phyloP scores from a whole-genome alignment of 37 sponge, comb jelly and placozoan genomes.

The Ianthella basta region DNA sequence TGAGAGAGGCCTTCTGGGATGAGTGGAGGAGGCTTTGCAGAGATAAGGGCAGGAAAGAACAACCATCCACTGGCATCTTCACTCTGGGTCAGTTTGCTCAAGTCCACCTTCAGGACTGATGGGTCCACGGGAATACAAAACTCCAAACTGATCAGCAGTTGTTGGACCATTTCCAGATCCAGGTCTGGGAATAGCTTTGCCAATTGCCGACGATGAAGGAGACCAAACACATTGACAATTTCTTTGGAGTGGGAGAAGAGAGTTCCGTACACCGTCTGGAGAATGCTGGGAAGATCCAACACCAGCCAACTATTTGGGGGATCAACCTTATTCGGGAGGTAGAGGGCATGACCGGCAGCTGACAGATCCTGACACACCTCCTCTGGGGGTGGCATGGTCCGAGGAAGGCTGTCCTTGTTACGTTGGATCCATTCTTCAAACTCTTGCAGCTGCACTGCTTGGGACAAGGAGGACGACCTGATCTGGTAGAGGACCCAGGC shows the following conservation, averaged over 20 bases:
- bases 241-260: no score
- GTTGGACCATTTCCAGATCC: background rate
- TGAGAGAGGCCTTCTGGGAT: background rate
- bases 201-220: no score
- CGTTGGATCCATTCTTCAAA: background rate
- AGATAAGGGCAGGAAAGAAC: slow-evolving; percentile 9
- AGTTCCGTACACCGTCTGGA: slow-evolving; percentile 21
- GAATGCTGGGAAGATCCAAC: background rate
- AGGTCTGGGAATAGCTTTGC: background rate
- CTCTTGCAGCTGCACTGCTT: background rate
- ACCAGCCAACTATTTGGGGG: slow-evolving; percentile 7
- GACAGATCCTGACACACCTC: slow-evolving; percentile 13
- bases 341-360: slow-evolving; percentile 2
- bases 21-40: background rate
- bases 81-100: background rate
- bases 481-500: background rate
- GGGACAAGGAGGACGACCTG: background rate
- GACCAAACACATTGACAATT: no score
- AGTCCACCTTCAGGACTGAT: background rate
- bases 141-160: background rate
- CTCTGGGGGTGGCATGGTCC: background rate
- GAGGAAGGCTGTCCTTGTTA: background rate
- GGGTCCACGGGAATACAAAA: slow-evolving; percentile 3
- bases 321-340: background rate
- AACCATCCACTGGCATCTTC: background rate